Evolutionary conservation across 2,797 vertebrate genomes (phyloP), one percentile per base, ranked within the genome.

Genomic region (Melanotaenia pygmaea): DNA sequence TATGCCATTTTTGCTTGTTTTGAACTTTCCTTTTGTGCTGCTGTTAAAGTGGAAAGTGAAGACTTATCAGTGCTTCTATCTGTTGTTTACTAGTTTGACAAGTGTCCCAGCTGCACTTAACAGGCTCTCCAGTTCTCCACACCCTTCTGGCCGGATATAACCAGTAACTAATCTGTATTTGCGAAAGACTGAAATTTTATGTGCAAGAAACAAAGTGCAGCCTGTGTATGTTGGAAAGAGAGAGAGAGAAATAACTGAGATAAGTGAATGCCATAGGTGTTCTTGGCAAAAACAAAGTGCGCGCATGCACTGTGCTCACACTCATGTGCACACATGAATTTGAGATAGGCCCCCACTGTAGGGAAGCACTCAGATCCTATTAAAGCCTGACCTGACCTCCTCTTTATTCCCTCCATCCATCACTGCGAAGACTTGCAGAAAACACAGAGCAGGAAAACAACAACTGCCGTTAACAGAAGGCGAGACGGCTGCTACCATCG

Each of bases 361-460:
- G 89, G 85, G 74, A 74, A 75, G 88, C 80, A 77, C 81, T 86
- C 72, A 74, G 75, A 85, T 76, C 77, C 77, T 86, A 91, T 92
- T 93, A 90, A 90, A 84, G 86, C 79, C 80, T 80, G 84, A 80
- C 85, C 85, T 82, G 86, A 87, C 88, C 86, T 92, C 83, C 68
- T 83, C 84, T 86, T 90, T 88, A 88, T 85, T 88, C 80, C 73
- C 70, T 59, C 87, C 86, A 87, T 93, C 86, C 81, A 93, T 93
- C 90, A 91, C 82, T 63, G 47, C 65, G 70, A 86, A 79, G 86
- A 86, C 74, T 77, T 3, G 34, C 67, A 85, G 63, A 84, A 84
- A 81, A 85, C 73, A 28, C 62, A 76, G 85, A 82, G 73, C 50
- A 84, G 80, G 86, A 94, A 93, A 95, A 95, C 93, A 94, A 94